Conservation (phyloP, 1,140 invertebrate genomes). For the Thaumetopoea pityocampa region DNA sequence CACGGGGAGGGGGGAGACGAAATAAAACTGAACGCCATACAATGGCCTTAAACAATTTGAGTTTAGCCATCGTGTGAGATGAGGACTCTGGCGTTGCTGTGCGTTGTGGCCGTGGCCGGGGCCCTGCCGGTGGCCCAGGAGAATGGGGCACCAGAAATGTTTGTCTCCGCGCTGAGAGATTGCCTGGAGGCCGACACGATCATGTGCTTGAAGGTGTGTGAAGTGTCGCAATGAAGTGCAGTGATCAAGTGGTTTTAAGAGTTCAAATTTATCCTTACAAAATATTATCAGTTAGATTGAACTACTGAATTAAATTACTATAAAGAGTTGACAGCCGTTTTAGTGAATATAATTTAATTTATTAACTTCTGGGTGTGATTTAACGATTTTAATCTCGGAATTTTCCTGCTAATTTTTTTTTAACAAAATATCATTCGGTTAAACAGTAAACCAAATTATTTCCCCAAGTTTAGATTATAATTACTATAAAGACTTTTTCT, state of each 20-base stretch:
- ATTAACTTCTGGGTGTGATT: too few relatives aligned
- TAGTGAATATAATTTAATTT: too few relatives aligned
- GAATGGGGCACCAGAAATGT: constrained; percentile 48
- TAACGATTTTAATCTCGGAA: too few relatives aligned
- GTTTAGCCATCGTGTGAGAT: constrained; percentile 47
- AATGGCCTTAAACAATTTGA: constrained; percentile 55
- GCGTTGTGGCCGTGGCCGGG: constrained; percentile 32
- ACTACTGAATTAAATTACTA: constrained; percentile 2
- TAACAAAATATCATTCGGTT: too few relatives aligned
- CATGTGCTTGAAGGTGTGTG: constrained; percentile 69
- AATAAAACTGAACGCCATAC: constrained; percentile 57
- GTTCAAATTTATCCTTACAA: neutral
- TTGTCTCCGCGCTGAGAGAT: constrained; percentile 53
- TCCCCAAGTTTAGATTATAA: too few relatives aligned
- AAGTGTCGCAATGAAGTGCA: constrained; percentile 38
- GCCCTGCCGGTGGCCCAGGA: constrained; percentile 54
- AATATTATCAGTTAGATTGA: constrained; percentile 4
- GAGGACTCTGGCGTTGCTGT: constrained; percentile 48
- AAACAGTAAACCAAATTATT: too few relatives aligned
- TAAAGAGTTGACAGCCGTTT: neutral
- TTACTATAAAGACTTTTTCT: too few relatives aligned
- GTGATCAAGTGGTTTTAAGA: constrained; percentile 16
- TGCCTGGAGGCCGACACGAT: constrained; percentile 62
- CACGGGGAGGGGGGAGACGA: constrained; percentile 40
- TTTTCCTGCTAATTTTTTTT: too few relatives aligned